Conservation (phyloP, 2,888 invertebrate species). For the Lymantria dispar region DNA sequence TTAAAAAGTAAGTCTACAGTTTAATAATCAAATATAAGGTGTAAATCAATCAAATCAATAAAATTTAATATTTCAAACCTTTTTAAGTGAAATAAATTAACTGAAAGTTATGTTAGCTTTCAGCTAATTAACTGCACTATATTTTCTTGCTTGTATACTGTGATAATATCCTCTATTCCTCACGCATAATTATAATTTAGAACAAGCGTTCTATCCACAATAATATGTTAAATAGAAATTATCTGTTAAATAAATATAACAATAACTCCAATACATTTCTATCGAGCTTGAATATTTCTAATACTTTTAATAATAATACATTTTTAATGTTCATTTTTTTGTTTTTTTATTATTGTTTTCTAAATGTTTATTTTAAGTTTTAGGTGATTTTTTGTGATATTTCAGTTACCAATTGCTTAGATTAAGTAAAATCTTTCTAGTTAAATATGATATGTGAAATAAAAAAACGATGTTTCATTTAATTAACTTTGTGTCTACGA, state of each 20-base stretch:
- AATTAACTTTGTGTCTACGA: neutral
- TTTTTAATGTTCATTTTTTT: constrained; percentile 29
- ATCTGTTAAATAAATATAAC: constrained; percentile 42
- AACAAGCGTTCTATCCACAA: constrained; percentile 51
- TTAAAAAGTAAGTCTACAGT: no score
- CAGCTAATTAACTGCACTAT: constrained; percentile 39
- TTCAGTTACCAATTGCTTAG: constrained; percentile 35
- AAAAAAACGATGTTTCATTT: constrained; percentile 19
- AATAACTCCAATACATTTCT: constrained; percentile 35
- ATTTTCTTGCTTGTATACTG: constrained; percentile 50
- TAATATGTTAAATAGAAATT: constrained; percentile 22
- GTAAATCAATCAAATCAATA: no score
- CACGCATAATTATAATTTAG: constrained; percentile 48
- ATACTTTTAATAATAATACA: constrained; percentile 34
- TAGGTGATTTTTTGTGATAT: constrained; percentile 54
- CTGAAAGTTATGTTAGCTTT: no score
- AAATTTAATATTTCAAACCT: constrained; percentile 1
- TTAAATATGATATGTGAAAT: constrained; percentile 32
- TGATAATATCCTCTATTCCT: constrained; percentile 47
- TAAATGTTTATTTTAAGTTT: constrained; percentile 30
- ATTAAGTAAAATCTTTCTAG: constrained; percentile 29
- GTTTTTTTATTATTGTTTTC: constrained; percentile 24
- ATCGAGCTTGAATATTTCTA: constrained; percentile 56
- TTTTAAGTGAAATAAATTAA: constrained; percentile 17
- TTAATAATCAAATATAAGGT: no score